A percentile compares a stretch with the other conserved stretches of the same genome.
These are phyloP conservation scores for Vidua macroura DNA, from an alignment of 2,113 vertebrate species.

Conservation along the genomic window DNA sequence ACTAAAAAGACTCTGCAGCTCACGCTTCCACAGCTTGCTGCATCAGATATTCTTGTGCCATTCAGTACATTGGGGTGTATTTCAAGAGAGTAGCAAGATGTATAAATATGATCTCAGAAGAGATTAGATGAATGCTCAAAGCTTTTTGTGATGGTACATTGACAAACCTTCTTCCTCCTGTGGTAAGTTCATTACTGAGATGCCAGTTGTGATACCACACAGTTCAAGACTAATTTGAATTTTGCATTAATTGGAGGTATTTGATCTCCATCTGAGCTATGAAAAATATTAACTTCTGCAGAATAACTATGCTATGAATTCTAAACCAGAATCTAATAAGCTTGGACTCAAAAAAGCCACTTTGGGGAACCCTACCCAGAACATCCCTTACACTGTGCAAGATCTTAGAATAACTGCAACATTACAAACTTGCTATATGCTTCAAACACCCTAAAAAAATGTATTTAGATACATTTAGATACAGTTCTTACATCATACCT, in stretches of 20 bases:
- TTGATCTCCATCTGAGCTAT: not conserved
- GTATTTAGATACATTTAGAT: not conserved
- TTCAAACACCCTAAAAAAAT: not conserved
- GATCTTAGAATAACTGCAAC: not conserved
- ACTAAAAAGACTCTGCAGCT: not conserved
- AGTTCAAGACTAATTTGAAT: constrained; percentile 33
- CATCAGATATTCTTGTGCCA: not conserved
- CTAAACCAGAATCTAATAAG: not conserved
- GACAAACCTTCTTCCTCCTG: not conserved
- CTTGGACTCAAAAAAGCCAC: not conserved
- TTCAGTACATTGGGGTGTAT: not conserved
- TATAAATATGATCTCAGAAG: not conserved
- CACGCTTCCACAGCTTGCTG: not conserved
- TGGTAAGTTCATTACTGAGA: not conserved
- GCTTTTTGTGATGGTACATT: not conserved
- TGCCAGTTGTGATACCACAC: not conserved
- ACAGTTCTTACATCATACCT: not conserved
- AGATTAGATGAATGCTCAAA: constrained; percentile 7
- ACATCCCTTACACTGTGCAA: not conserved
- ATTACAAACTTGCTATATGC: not conserved
- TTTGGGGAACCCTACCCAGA: not conserved
- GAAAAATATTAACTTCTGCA: not conserved
- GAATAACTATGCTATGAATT: not conserved
- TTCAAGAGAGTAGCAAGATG: constrained; percentile 6
- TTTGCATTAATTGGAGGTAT: constrained; percentile 13